Base-by-base conservation (phyloP, 2,888 invertebrate species). In the Dysmachus trigonus region DNA sequence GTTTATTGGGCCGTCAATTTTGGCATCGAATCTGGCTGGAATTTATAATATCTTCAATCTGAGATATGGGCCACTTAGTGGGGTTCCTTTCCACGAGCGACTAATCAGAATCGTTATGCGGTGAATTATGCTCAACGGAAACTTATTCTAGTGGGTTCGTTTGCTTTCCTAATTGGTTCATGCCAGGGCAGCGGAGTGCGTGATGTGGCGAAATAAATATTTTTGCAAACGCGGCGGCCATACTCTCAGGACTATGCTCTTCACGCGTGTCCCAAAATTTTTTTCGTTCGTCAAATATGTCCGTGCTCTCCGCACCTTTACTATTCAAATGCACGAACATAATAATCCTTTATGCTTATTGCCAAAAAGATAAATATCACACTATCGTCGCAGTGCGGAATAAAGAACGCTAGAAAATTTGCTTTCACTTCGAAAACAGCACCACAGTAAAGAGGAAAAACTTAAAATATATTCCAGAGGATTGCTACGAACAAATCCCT, bases 81-180 rank as follows among this genome's bases (percentile, higher is more conserved):
- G 18, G 27, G 18, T 76, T 41, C 10, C 15, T 33, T 53, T 81
- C 62, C 81, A 10, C 53, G 31, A 31, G 31, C n/a, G 33, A 53
- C 27, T 81, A 81, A 81, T 81, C 53, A 33, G 53, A 51, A 81
- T 33, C 53, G 22, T 81, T 51, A 47, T 81, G 53, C 81, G 22
- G 81, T 81, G 35, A 81, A 53, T 81, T 81, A 81, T 81, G 33
- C 47, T 7, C 31, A 81, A 13, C 33, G 81, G 33, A 53, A 81
- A 33, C 81, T 31, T 31, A 27, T 47, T 33, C 51, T 33, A 81
- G 33, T 81, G 33, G 53, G 31, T 81, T 81, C 62, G 81, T 33
- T 81, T 81, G 33, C 81, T 81, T 31, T 13, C 53, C 62, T 81
- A 81, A 81, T 81, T 62, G 81, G 31, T n/a, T 33, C 53, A 81